A percentile compares a stretch with the other conserved stretches of the same genome.
phyloP scores from a whole-genome alignment of 2,797 vertebrate genomes.

The Austrolebias charrua region DNA sequence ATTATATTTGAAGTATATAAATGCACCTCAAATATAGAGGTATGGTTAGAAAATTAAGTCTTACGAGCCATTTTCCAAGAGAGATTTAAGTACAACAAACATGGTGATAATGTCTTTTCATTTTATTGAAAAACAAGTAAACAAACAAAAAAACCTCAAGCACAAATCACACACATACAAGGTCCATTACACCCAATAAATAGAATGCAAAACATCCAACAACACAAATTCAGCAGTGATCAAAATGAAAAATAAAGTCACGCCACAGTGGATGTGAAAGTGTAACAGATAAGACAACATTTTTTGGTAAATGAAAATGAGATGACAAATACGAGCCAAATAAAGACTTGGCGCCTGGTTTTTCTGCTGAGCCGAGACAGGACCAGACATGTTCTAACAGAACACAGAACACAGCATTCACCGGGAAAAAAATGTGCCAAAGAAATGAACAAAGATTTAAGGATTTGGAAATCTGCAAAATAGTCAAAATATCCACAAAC shows the following conservation, averaged over 20 bases:
- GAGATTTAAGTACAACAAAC: background rate
- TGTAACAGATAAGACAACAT: constrained; percentile 33
- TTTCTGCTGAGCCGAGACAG: constrained; percentile 38
- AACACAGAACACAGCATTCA: constrained; percentile 46
- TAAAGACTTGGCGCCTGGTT: constrained; percentile 24
- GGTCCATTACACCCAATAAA: constrained; percentile 66
- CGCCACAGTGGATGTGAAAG: constrained; percentile 28
- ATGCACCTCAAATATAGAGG: too few species aligned
- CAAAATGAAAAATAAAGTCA: constrained; percentile 42
- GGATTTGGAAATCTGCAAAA: constrained; percentile 18
- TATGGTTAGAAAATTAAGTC: too few species aligned
- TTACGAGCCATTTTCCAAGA: background rate
- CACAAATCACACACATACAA: constrained; percentile 60
- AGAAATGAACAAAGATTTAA: constrained; percentile 23
- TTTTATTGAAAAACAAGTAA: constrained; percentile 74
- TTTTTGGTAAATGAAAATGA: constrained; percentile 22
- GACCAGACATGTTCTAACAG: constrained; percentile 40
- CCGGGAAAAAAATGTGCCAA: constrained; percentile 7
- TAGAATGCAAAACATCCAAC: constrained; percentile 61
- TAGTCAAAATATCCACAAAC: constrained; percentile 25
- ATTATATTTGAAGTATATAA: too few species aligned
- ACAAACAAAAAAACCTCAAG: constrained; percentile 61
- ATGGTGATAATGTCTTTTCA: constrained; percentile 66
- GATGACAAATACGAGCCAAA: constrained; percentile 19
- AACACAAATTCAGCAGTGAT: constrained; percentile 51